Conservation (phyloP, 2,888 invertebrate species). For the Cataglyphis albicans region DNA sequence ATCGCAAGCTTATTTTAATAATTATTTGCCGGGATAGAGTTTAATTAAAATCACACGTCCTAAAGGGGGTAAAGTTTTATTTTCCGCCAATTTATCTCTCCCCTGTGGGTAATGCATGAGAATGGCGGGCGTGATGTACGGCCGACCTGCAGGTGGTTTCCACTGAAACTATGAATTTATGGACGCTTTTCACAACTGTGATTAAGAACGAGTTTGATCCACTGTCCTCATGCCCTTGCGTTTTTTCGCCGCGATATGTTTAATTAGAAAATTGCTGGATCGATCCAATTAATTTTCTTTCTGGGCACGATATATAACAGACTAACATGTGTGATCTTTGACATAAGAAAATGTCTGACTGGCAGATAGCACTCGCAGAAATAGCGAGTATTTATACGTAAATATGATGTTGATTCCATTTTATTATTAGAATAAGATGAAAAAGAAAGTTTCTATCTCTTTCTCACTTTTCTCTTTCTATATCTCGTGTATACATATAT, state of each 20-base stretch:
- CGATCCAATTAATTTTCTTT: constrained; percentile 28
- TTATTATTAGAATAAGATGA: constrained; percentile 35
- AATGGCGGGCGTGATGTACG: constrained; percentile 26
- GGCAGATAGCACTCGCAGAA: constrained; percentile 8
- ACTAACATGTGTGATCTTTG: constrained; percentile 20
- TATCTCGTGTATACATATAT: neutral
- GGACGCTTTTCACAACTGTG: constrained; percentile 12
- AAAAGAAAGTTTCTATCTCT: neutral
- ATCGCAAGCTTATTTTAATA: constrained; percentile 41
- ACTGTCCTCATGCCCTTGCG: neutral
- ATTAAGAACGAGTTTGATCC: constrained; percentile 40
- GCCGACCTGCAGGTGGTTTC: constrained; percentile 36
- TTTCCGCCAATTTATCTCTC: constrained; percentile 45
- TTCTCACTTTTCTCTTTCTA: neutral
- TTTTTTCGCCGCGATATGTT: neutral
- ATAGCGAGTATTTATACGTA: constrained; percentile 9
- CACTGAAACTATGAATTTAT: constrained; percentile 36
- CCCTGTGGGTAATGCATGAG: constrained; percentile 33
- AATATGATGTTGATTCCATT: constrained; percentile 25
- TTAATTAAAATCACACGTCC: constrained; percentile 50
- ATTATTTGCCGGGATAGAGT: constrained; percentile 8
- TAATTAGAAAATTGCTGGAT: constrained; percentile 42
- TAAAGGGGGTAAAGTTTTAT: constrained; percentile 33
- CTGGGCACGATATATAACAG: constrained; percentile 2
- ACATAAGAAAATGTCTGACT: constrained; percentile 26